These are phyloP conservation scores for Calephelis virginiensis DNA, from an alignment of 1,140 invertebrate species.

Conservation along the genomic window DNA sequence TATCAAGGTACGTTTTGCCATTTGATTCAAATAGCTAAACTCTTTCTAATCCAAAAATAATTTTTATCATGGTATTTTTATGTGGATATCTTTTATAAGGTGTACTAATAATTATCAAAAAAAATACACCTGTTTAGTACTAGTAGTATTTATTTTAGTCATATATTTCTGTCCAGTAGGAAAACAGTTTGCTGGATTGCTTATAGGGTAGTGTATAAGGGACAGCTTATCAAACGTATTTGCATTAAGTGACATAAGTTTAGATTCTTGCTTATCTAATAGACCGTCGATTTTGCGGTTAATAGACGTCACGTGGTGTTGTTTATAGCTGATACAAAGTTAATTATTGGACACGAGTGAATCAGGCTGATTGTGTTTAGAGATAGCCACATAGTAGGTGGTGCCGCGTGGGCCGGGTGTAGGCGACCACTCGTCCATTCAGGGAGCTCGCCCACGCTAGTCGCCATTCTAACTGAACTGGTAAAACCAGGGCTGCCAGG, in stretches of 20 bases:
- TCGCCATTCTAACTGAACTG: slow-evolving; percentile 47
- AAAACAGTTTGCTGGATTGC: no score
- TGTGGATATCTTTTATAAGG: no score
- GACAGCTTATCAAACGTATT: not conserved
- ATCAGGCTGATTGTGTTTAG: slow-evolving; percentile 19
- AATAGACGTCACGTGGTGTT: slow-evolving; percentile 4
- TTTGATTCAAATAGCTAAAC: no score
- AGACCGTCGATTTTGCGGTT: not conserved
- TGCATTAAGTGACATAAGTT: not conserved
- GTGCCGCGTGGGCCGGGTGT: slow-evolving; percentile 40
- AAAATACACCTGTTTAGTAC: no score
- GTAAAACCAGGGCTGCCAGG: slow-evolving; percentile 43
- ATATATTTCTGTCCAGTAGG: no score
- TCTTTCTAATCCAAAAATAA: no score
- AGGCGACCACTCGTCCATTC: slow-evolving; percentile 55
- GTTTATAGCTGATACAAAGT: slow-evolving; percentile 12
- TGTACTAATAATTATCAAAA: no score
- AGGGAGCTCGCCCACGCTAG: slow-evolving; percentile 54
- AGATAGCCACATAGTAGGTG: slow-evolving; percentile 24
- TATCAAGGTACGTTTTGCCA: no score
- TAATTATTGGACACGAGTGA: slow-evolving; percentile 20
- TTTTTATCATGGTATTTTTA: no score
- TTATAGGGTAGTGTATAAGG: no score
- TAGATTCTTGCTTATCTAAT: not conserved
- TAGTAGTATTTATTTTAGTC: no score